Conservation (phyloP, 2,113 vertebrate species). For the Phoxinus phoxinus region DNA sequence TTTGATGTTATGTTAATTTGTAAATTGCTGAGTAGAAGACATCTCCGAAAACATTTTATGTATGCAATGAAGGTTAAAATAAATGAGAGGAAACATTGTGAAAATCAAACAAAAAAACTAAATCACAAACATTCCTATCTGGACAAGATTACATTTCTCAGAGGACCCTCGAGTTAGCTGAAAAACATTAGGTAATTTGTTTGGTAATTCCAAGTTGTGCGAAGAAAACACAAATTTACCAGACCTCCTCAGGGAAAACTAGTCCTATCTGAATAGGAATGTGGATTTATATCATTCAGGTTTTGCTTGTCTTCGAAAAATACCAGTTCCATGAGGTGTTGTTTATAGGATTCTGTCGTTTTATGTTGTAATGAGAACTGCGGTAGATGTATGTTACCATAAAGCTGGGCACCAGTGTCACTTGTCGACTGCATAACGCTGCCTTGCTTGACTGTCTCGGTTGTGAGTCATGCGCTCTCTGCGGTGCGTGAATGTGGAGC, state of each 20-base stretch:
- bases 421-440: slow-evolving; percentile 19
- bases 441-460: slow-evolving; percentile 10
- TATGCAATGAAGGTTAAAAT: slow-evolving; percentile 6
- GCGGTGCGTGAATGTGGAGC: slow-evolving; percentile 34
- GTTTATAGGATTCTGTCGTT: slow-evolving; percentile 17
- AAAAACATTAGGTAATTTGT: background rate
- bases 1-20: too few species aligned
- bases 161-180: background rate
- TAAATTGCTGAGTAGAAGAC: too few species aligned
- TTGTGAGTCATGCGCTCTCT: slow-evolving; percentile 9
- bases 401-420: slow-evolving; percentile 11
- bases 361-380: slow-evolving; percentile 4
- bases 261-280: background rate
- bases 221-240: background rate
- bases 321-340: background rate
- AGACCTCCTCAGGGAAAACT: slow-evolving; percentile 4
- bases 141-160: background rate
- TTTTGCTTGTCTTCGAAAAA: background rate
- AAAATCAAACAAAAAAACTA: background rate
- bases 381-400: background rate
- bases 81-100: background rate
- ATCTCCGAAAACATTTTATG: background rate
- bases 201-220: background rate
- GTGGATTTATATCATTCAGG: background rate
- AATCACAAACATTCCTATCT: background rate